These are phyloP conservation scores for Motacilla alba DNA, from an alignment of 2,113 vertebrate species.

Conservation along the genomic window DNA sequence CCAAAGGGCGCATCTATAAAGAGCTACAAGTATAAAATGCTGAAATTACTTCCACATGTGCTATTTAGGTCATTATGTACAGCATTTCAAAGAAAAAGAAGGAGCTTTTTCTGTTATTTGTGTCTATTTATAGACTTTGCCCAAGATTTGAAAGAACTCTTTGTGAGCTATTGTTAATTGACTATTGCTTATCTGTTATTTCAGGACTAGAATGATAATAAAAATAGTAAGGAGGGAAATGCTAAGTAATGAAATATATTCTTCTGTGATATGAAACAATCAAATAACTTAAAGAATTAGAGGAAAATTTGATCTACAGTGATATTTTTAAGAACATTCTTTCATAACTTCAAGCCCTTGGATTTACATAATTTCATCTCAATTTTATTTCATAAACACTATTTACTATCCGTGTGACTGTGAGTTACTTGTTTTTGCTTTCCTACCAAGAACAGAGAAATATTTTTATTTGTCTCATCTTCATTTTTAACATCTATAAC, in stretches of 20 bases:
- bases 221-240: background rate
- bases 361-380: background rate
- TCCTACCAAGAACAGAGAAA: background rate
- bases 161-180: background rate
- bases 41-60: conserved; percentile 37
- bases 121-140: background rate
- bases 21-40: conserved; percentile 14
- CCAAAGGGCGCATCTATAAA: conserved; percentile 29
- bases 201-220: background rate
- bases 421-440: background rate
- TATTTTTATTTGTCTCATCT: background rate
- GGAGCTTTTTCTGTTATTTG: background rate
- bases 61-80: conserved; percentile 27
- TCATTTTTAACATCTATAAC: background rate
- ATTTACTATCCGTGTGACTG: background rate
- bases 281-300: background rate
- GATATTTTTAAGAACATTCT: background rate
- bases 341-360: background rate
- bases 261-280: background rate
- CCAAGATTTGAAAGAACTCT: background rate
- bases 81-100: background rate
- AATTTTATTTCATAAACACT: background rate
- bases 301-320: background rate
- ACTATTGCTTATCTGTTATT: background rate
- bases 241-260: background rate